These are phyloP conservation scores for Phataginus tetradactyla DNA, from an alignment of 2,797 vertebrate species.

Conservation along the genomic window DNA sequence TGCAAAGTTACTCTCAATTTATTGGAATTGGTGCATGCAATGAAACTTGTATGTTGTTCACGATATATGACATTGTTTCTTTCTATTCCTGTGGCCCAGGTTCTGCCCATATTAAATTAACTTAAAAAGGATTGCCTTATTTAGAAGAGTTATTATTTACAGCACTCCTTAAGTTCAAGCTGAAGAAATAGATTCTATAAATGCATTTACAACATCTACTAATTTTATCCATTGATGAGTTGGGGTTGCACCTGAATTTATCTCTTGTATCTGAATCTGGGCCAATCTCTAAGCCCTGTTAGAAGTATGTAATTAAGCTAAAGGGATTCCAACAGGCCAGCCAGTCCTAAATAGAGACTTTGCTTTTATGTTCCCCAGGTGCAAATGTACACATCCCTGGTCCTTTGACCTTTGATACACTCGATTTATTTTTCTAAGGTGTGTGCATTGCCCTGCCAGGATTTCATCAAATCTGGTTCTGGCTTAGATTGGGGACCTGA, in stretches of 20 bases:
- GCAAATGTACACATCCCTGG: background rate
- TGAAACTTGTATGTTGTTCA: background rate
- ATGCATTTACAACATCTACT: constrained; percentile 38
- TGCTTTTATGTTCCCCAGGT: constrained; percentile 56
- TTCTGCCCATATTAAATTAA: background rate
- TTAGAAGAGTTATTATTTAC: constrained; percentile 41
- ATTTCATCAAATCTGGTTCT: constrained; percentile 4
- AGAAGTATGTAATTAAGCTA: constrained; percentile 62
- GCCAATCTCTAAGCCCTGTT: background rate
- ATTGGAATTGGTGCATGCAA: background rate
- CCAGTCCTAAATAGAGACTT: constrained; percentile 42
- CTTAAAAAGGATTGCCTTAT: background rate
- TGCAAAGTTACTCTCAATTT: background rate
- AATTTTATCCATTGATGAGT: constrained; percentile 57
- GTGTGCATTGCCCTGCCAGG: background rate
- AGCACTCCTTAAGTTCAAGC: background rate
- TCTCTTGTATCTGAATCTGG: constrained; percentile 21
- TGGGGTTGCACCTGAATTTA: constrained; percentile 32
- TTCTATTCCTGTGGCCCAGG: background rate
- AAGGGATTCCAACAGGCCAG: background rate
- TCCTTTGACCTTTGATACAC: background rate
- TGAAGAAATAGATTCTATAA: constrained; percentile 55
- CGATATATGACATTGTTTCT: background rate
- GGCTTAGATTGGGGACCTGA: background rate
- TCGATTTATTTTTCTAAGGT: background rate